Evolutionary conservation across 2,797 vertebrate genomes (phyloP), one percentile per base, ranked within the genome.

Genomic region (Pteropus rufus): DNA sequence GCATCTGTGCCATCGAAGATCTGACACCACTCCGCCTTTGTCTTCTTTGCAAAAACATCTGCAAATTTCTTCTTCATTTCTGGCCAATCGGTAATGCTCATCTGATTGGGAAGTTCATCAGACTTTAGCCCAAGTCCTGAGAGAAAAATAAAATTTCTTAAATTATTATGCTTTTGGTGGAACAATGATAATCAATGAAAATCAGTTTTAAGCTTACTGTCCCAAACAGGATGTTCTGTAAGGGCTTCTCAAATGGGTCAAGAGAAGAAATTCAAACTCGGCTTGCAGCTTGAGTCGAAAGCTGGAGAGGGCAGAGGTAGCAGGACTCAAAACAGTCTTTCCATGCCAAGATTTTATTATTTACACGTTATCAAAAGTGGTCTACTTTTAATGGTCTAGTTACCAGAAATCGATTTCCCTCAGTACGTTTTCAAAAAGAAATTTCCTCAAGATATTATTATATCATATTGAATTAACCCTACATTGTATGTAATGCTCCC

Each of bases 1-100:
- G 99, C 99, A 56, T 99, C 99, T 0, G 97, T 99, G 46, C 98
- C 98, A 1, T 99, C 99, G 56, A 99, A 99, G 82, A 99, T 96
- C 75, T 16, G 90, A 31, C 98, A 98, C 99, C 99, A 99, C 15
- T 99, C 99, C 2, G 97, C 99, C 97, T 99, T 99, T 0, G 99
- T 99, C 98, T 99, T 99, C 91, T 98, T 98, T 58, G 99, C 98
- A 97, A 99, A 99, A 11, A 98, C 16, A 18, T 98, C 98, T 2
- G 99, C 98, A 98, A 99, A 99, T 70, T 97, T 98, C 92, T 97
- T 98, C 95, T 98, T 99, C 97, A 99, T 98, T 97, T 99, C 88
- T 0, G 99, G 99, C 99, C 99, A 99, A 95, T 99, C 97, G 0
- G 87, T 93, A 62, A 97, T 12, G 97, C 98, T 99, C 98, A 99